Evolutionary conservation across 2,113 vertebrate species (phyloP).

Genomic region (Xiphophorus hellerii): DNA sequence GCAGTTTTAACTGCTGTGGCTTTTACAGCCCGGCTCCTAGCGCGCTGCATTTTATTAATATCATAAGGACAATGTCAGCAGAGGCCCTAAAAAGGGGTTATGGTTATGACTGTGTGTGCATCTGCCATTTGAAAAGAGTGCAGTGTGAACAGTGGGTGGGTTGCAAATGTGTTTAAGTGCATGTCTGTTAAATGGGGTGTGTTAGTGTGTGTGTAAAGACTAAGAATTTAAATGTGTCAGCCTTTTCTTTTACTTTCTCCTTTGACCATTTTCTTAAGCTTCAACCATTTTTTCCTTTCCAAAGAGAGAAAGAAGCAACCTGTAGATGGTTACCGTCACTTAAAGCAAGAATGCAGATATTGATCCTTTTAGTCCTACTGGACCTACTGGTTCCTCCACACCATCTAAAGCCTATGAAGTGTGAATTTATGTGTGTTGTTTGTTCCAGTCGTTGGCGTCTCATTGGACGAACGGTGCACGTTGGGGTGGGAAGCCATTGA

Average conservation of each 20-base stretch:
- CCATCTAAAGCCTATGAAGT: background rate
- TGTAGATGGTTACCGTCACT: constrained; percentile 8
- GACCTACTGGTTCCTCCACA: background rate
- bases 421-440: constrained; percentile 17
- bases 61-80: constrained; percentile 78
- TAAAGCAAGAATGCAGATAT: constrained; percentile 27
- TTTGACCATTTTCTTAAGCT: too few species aligned
- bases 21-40: constrained; percentile 62
- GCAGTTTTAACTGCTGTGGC: constrained; percentile 60
- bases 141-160: background rate
- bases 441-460: constrained; percentile 36
- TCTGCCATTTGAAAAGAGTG: background rate
- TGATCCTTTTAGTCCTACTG: constrained; percentile 28
- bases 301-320: background rate
- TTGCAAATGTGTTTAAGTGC: background rate
- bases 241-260: background rate
- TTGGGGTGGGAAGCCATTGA: constrained; percentile 27
- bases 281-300: background rate
- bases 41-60: constrained; percentile 75
- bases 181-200: background rate
- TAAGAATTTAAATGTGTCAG: constrained; percentile 1
- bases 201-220: background rate
- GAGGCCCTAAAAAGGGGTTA: constrained; percentile 62
- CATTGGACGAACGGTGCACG: constrained; percentile 25
- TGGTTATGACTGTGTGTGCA: constrained; percentile 37